These are phyloP conservation scores for Coturnix japonica DNA, from an alignment of 2,113 vertebrate species.

Conservation along the genomic window DNA sequence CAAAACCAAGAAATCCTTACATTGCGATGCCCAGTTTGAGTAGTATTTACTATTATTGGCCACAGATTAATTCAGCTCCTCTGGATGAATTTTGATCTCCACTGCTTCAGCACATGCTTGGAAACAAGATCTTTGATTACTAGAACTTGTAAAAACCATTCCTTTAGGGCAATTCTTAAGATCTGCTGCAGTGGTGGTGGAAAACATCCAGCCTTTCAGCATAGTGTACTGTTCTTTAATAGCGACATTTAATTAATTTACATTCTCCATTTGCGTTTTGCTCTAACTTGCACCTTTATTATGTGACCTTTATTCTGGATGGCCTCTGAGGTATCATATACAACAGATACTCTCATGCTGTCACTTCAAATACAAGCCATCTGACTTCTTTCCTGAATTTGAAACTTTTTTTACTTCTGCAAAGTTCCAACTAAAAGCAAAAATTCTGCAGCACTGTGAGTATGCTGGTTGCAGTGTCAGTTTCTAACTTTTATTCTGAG, in stretches of 20 bases:
- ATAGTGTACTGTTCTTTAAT: neutral
- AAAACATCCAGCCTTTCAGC: slow-evolving; percentile 14
- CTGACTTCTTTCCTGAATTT: neutral
- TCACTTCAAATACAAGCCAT: slow-evolving; percentile 19
- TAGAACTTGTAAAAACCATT: neutral
- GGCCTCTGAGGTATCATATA: slow-evolving; percentile 12
- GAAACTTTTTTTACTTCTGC: neutral
- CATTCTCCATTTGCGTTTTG: slow-evolving; percentile 12
- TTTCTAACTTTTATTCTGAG: neutral
- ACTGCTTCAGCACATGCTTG: neutral
- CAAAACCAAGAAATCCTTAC: neutral
- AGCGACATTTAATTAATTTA: slow-evolving; percentile 12
- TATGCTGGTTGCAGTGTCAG: neutral
- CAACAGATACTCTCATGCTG: neutral
- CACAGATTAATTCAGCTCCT: neutral
- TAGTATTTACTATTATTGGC: neutral
- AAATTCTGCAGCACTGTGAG: neutral
- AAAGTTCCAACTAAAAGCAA: slow-evolving; percentile 19
- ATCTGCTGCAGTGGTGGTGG: neutral
- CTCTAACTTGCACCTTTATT: slow-evolving; percentile 26
- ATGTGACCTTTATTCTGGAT: slow-evolving; percentile 10
- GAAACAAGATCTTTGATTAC: neutral
- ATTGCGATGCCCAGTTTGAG: neutral
- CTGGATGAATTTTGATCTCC: neutral
- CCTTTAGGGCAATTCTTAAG: neutral